Percentiles rank a stretch among this genome's conserved stretches.
phyloP scores from a whole-genome alignment of 2,797 vertebrate genomes.

The Lophotriccus pileatus region DNA sequence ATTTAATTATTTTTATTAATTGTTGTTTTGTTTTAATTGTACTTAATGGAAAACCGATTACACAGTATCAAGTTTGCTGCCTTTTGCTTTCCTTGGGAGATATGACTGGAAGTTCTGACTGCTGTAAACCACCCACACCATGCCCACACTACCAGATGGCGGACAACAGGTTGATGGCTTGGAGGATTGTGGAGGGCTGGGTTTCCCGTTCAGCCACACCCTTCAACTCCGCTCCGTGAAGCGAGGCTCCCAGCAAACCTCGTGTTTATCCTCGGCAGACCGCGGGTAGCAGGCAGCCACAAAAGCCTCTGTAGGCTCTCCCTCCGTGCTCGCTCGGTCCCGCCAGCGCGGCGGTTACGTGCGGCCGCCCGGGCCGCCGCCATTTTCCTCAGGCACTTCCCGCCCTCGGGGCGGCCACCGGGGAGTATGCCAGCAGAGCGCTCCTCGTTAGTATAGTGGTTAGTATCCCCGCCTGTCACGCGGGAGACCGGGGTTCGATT shows the following conservation, averaged over 20 bases:
- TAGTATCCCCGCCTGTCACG: conserved; percentile 67
- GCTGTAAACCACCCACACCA: background rate
- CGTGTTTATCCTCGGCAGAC: background rate
- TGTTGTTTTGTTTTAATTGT: too few relatives aligned
- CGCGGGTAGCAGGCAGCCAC: rapidly evolving
- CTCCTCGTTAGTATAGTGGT: background rate
- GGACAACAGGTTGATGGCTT: too few relatives aligned
- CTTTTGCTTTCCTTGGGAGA: background rate
- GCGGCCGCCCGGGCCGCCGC: rapidly evolving
- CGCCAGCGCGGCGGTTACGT: rapidly evolving
- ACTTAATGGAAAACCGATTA: background rate
- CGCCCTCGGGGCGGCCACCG: rapidly evolving
- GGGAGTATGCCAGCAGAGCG: rapidly evolving
- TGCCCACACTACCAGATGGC: rapidly evolving
- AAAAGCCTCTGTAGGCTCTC: rapidly evolving
- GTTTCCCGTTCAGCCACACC: background rate
- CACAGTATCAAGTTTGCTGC: background rate
- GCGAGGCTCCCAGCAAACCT: background rate
- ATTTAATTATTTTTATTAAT: too few relatives aligned
- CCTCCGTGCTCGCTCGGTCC: rapidly evolving
- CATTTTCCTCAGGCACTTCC: rapidly evolving
- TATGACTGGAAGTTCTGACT: background rate
- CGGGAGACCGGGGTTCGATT: conserved; percentile 63
- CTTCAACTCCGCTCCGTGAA: background rate
- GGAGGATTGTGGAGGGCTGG: background rate